Percentiles rank a stretch among this genome's conserved stretches.
phyloP scores from a whole-genome alignment of 2,113 vertebrate genomes.

The Engraulis encrasicolus region DNA sequence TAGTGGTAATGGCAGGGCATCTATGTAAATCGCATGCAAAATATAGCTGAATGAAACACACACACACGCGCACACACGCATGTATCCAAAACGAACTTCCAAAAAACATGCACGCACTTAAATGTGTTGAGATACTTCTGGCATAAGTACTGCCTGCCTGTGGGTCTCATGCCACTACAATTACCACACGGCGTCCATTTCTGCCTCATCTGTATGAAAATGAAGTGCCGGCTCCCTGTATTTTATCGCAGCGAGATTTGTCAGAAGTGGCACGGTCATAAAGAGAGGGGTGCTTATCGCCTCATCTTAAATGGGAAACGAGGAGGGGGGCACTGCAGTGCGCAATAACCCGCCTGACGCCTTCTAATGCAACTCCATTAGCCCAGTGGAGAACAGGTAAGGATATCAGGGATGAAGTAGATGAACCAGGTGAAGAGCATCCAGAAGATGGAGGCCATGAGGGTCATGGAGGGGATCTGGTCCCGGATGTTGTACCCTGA shows the following conservation, averaged over 20 bases:
- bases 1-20: background rate
- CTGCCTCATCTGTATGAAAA: background rate
- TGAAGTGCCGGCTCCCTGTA: too few relatives aligned
- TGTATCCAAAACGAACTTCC: background rate
- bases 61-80: background rate
- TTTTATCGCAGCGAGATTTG: background rate
- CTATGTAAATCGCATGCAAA: background rate
- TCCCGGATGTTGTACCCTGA: constrained; percentile 68
- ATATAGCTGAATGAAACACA: background rate
- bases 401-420: constrained; percentile 95
- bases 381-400: constrained; percentile 69
- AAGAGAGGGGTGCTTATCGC: background rate
- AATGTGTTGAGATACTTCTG: background rate
- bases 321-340: background rate
- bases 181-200: background rate
- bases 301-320: background rate
- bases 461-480: constrained; percentile 78
- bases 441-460: constrained; percentile 90
- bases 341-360: background rate
- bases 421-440: constrained; percentile 90
- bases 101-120: background rate
- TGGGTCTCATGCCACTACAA: background rate
- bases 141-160: background rate
- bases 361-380: background rate
- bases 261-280: background rate